These are phyloP conservation scores for Desoria tigrina DNA, from an alignment of 2,888 invertebrate species.

Conservation along the genomic window DNA sequence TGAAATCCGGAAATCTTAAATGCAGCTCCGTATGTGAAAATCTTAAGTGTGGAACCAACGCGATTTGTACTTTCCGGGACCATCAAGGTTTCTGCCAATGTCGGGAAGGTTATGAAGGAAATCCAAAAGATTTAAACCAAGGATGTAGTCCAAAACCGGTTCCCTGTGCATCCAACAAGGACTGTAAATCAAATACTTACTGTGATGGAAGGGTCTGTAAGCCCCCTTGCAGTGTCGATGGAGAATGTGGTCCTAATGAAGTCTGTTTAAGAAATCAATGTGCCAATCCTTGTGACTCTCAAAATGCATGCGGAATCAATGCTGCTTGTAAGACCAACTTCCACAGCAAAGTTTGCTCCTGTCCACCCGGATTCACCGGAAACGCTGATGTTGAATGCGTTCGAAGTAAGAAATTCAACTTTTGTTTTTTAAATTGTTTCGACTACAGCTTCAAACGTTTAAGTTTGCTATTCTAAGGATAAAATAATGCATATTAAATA, in stretches of 20 bases:
- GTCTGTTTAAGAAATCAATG: conserved; percentile 81
- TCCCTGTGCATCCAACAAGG: conserved; percentile 69
- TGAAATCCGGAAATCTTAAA: conserved; percentile 71
- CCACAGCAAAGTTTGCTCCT: conserved; percentile 77
- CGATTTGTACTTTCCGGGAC: conserved; percentile 75
- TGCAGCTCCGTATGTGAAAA: conserved; percentile 81
- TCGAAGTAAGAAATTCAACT: conserved; percentile 63
- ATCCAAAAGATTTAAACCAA: conserved; percentile 67
- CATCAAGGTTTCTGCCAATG: conserved; percentile 79
- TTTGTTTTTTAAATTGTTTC: too few relatives aligned
- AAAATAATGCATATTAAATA: too few relatives aligned
- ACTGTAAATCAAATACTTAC: conserved; percentile 77
- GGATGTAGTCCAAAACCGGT: conserved; percentile 77
- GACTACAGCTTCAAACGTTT: too few relatives aligned
- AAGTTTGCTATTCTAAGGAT: too few relatives aligned
- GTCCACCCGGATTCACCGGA: conserved; percentile 83
- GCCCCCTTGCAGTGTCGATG: conserved; percentile 75
- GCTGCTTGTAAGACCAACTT: conserved; percentile 68
- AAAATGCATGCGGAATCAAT: conserved; percentile 76
- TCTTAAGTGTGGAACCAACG: conserved; percentile 75
- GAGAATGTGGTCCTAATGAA: conserved; percentile 77
- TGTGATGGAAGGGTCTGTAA: conserved; percentile 79
- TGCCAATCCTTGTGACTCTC: conserved; percentile 73
- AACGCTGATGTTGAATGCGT: conserved; percentile 81
- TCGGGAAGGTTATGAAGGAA: conserved; percentile 74